Conservation (phyloP, 2,113 vertebrate species). For the Polyodon spathula region DNA sequence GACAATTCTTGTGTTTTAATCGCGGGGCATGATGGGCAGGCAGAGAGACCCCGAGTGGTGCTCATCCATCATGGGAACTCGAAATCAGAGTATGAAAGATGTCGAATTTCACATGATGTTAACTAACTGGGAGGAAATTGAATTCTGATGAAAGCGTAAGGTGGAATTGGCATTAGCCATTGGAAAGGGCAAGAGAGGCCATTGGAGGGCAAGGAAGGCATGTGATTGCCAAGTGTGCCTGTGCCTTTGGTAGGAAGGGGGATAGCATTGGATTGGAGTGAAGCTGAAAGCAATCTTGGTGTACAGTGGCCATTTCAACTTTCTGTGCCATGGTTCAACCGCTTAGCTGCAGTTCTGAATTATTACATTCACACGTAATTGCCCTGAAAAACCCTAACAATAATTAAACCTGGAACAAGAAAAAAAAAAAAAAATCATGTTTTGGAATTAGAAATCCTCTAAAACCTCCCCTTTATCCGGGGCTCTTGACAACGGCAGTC, state of each 20-base stretch:
- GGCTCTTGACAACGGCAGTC: constrained; percentile 13
- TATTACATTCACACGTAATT: too few species aligned
- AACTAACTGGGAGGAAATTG: constrained; percentile 70
- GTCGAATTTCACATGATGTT: constrained; percentile 70
- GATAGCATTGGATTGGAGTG: constrained; percentile 43
- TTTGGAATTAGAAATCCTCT: constrained; percentile 17
- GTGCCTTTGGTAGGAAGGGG: constrained; percentile 45
- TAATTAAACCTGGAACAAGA: constrained; percentile 36
- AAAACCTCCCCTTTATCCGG: constrained; percentile 14
- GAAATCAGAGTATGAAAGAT: constrained; percentile 54
- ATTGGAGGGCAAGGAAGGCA: constrained; percentile 62
- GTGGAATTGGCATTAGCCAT: constrained; percentile 68
- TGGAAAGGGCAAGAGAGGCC: constrained; percentile 65
- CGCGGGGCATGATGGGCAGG: constrained; percentile 80
- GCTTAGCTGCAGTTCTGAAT: too few species aligned
- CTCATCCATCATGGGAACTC: constrained; percentile 80
- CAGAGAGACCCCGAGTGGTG: constrained; percentile 65
- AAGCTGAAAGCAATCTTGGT: constrained; percentile 45
- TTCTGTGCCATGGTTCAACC: constrained; percentile 35
- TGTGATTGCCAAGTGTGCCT: constrained; percentile 62
- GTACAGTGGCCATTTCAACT: constrained; percentile 32
- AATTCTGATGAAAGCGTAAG: constrained; percentile 82
- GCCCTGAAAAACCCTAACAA: constrained; percentile 16
- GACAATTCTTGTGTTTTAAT: constrained; percentile 76
- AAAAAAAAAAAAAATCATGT: constrained; percentile 26